Evolutionary conservation across 2,888 invertebrate genomes (phyloP), one percentile per base, ranked within the genome.

Genomic region (Drosophila cyrtoloma): DNA sequence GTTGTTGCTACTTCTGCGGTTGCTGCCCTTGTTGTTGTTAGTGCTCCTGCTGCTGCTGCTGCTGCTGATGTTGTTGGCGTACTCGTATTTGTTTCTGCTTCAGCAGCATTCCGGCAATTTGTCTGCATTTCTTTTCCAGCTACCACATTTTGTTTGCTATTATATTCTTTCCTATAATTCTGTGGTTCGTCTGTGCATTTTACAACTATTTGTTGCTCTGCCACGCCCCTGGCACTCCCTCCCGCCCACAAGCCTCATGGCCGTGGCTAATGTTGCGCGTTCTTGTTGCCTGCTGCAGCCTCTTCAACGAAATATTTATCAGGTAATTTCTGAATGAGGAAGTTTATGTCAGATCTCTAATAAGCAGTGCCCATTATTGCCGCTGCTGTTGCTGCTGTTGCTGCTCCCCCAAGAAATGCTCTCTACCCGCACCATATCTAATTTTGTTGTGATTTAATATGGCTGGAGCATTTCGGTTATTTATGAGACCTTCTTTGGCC

Each of bases 81-180:
- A 52, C 61, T 75, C 79, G 79, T 71, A 72, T 82, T 77, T 76
- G 73, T 77, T 86, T 86, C 81, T 82, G 83, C 82, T 81, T 82
- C 76, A 81, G 70, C 79, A 65, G 83, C 83, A 82, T 82, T 82
- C 82, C 74, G 60, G 75, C 81, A 79, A 83, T 83, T 83, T 83
- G 83, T 82, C 82, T 83, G 86, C 82, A 84, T 86, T 84, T 84
- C 75, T 75, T 83, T 83, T 81, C 71, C 76, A 76, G 72, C 79
- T 56, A 76, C 61, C 67, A 70, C 80, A 75, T 79, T 78, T 78
- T 64, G 65, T 57, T 70, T 52, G 64, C 77, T 68, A 53, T 77
- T 73, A 68, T 77, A 77, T 77, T 55, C 75, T 68, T 64, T 66
- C 51, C 51, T 66, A 72, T 80, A 72, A 64, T 80, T 72, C 77